Evolutionary conservation across 1,140 invertebrate species (phyloP).

Genomic region (Matsumurasca onukii): DNA sequence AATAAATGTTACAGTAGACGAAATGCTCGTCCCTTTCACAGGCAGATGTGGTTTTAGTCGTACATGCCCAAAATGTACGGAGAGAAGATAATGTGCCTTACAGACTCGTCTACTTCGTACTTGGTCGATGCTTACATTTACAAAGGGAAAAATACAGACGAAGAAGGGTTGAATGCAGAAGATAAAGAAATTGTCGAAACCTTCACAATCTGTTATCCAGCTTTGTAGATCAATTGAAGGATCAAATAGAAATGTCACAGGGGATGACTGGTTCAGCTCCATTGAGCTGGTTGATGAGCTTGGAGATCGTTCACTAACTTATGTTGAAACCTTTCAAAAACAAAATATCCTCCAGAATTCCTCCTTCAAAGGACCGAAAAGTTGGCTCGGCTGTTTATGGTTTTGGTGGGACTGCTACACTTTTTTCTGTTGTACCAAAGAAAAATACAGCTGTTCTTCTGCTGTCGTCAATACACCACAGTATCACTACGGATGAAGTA

Average conservation of each 20-base stretch:
- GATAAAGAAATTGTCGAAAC: slow-evolving; percentile 39
- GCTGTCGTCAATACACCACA: not conserved
- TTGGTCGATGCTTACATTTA: slow-evolving; percentile 33
- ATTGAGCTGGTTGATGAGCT: slow-evolving; percentile 45
- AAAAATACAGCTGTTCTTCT: not conserved
- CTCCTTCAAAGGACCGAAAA: not conserved
- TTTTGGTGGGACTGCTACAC: not conserved
- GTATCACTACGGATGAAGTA: not conserved
- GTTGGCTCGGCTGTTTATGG: not conserved
- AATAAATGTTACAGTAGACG: slow-evolving; percentile 45
- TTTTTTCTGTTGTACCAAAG: not conserved
- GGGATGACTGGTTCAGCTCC: slow-evolving; percentile 49
- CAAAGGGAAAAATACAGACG: slow-evolving; percentile 18
- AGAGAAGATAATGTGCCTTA: slow-evolving; percentile 30
- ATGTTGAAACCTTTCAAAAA: slow-evolving; percentile 28
- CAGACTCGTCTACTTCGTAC: slow-evolving; percentile 9
- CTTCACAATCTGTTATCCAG: slow-evolving; percentile 42
- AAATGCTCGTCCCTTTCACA: slow-evolving; percentile 49
- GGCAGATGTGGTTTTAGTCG: slow-evolving; percentile 47
- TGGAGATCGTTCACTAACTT: slow-evolving; percentile 41
- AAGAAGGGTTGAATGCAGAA: slow-evolving; percentile 27
- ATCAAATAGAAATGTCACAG: slow-evolving; percentile 45
- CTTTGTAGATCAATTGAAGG: slow-evolving; percentile 43
- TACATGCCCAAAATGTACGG: slow-evolving; percentile 52
- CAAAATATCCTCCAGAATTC: not conserved